Base-by-base conservation (phyloP, 2,888 invertebrate species). In the Rhagonycha fulva region DNA sequence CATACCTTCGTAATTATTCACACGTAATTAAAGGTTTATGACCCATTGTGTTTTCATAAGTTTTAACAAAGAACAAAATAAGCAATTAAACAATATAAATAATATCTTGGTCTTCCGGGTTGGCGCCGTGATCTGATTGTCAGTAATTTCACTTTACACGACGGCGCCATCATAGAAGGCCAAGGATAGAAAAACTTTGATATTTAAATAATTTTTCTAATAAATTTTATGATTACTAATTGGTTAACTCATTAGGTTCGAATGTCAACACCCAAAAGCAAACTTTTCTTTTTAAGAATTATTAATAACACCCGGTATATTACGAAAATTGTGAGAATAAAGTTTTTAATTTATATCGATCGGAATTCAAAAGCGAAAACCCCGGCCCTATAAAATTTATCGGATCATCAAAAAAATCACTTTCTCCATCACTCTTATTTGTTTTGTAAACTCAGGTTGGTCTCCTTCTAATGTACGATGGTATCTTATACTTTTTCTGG, bases 281-380 rank as follows among this genome's bases (percentile, higher is more conserved):
- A 9, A 26, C 24, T 67, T 24, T 67, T 19, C 4, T 67, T 3
- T 24, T 23, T 67, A 7, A n/a, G 10, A 32, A 32, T 47, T 19
- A 47, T 24, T 7, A n/a, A 26, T 11, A 70, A 23, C 70, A 60
- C 32, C 4, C 47, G 24, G 28, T 70, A 62, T 23, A 30, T 69
- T 19, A 12, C 67, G 24, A 75, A 80, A 74, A 75, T 76, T 79
- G 78, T 80, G 81, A 76, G 81, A 80, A 81, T 80, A 74, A 78
- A 78, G 75, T 68, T 67, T 79, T 79, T 81, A 81, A 81, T 80
- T 81, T 81, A 79, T 79, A 79, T 81, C 76, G 76, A 80, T 23
- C 69, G 70, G 78, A 77, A 76, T 78, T 73, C 74, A 74, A 71
- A 76, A 79, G 76, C 70, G 47, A 74, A 78, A 75, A 76, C 78